These are phyloP conservation scores for Stratiomys singularior DNA, from an alignment of 2,888 invertebrate species.

Conservation along the genomic window DNA sequence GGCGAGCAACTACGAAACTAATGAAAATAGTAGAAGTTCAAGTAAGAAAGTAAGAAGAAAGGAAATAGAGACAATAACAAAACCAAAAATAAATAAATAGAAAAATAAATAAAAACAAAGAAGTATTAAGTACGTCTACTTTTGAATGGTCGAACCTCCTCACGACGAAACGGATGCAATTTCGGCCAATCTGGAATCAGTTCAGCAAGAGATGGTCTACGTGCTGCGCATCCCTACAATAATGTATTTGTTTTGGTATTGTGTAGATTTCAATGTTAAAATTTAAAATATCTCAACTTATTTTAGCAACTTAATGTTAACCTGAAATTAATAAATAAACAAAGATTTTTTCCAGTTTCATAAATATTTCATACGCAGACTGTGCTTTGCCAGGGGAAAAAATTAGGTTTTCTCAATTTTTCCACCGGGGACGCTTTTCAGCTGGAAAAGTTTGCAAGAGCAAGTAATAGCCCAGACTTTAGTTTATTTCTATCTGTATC, in stretches of 20 bases:
- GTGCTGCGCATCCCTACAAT: conserved; percentile 67
- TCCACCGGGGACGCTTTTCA: no score
- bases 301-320: not conserved
- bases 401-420: no score
- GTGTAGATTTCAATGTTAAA: not conserved
- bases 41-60: not conserved
- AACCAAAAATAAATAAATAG: no score
- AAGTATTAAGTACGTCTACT: conserved; percentile 54
- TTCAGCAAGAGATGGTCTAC: conserved; percentile 92
- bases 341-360: not conserved
- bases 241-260: conserved; percentile 22
- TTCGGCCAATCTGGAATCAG: conserved; percentile 97
- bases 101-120: conserved; percentile 37
- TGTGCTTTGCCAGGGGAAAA: no score
- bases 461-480: no score
- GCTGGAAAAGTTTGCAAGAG: no score
- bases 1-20: not conserved
- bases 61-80: not conserved
- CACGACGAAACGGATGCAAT: conserved; percentile 65
- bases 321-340: not conserved
- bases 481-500: no score
- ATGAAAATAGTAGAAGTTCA: not conserved
- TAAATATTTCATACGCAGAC: not conserved
- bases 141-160: conserved; percentile 78
- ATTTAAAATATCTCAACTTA: not conserved